Conservation (phyloP, 2,888 invertebrate species). For the Ganaspis brasiliensis region DNA sequence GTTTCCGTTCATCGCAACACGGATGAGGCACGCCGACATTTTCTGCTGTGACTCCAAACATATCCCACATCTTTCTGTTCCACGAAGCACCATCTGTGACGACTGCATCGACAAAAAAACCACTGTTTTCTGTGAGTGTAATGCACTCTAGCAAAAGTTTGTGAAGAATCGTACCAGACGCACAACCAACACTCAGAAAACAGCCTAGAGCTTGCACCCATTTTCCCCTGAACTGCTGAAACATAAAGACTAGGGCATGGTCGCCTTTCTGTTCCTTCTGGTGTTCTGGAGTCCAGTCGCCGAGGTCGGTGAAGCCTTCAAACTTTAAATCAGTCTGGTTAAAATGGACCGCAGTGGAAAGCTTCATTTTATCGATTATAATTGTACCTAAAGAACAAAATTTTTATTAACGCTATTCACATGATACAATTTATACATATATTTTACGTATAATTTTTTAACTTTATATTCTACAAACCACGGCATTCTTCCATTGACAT, state of each 20-base stretch:
- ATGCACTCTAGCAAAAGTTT: conserved; percentile 63
- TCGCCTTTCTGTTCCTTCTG: conserved; percentile 59
- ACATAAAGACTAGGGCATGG: conserved; percentile 67
- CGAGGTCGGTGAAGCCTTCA: conserved; percentile 60
- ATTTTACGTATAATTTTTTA: no score
- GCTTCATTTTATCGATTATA: conserved; percentile 26
- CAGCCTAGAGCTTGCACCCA: conserved; percentile 64
- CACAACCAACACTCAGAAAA: conserved; percentile 52
- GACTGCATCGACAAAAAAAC: conserved; percentile 49
- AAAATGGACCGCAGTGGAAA: no score
- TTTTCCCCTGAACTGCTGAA: conserved; percentile 61
- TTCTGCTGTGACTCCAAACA: background rate
- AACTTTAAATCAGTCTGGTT: no score
- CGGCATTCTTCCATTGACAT: no score
- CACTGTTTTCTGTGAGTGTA: conserved; percentile 59
- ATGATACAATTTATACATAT: no score
- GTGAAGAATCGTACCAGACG: conserved; percentile 58
- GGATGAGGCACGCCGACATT: no score
- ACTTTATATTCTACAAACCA: no score
- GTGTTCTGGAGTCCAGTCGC: conserved; percentile 60
- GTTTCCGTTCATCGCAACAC: no score
- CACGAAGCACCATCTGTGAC: conserved; percentile 62
- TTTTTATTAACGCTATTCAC: no score
- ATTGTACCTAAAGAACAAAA: no score
- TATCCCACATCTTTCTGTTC: conserved; percentile 18